phyloP scores from a whole-genome alignment of 2,888 invertebrate species.

The Chrysomela aeneicollis region DNA sequence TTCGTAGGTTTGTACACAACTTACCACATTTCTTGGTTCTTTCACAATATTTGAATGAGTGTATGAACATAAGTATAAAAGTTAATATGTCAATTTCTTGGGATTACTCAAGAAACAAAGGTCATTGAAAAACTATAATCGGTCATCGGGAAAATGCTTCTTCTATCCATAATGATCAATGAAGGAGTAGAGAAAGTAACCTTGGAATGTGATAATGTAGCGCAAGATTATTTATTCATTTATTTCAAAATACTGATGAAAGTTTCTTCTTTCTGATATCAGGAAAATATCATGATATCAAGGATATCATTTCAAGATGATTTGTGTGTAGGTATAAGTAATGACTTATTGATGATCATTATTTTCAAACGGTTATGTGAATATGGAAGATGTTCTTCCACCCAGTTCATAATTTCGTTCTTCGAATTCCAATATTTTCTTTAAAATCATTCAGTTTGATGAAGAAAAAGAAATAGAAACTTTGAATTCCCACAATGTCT shows the following conservation, averaged over 20 bases:
- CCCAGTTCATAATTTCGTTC: too few relatives aligned
- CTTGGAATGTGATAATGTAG: slow-evolving; percentile 9
- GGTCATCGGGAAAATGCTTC: neutral
- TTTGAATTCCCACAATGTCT: too few relatives aligned
- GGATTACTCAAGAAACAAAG: neutral
- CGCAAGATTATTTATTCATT: neutral
- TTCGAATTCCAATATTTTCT: too few relatives aligned
- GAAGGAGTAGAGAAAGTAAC: slow-evolving; percentile 22
- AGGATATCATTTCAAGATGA: too few relatives aligned
- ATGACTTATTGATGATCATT: too few relatives aligned
- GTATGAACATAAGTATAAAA: neutral
- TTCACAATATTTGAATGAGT: neutral
- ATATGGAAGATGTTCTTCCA: too few relatives aligned
- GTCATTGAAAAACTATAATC: neutral
- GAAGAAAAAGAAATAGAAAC: too few relatives aligned
- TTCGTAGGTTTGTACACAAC: neutral
- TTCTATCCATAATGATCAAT: neutral
- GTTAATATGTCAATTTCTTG: neutral
- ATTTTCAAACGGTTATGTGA: too few relatives aligned
- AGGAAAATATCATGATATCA: too few relatives aligned
- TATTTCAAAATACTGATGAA: neutral
- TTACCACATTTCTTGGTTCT: neutral
- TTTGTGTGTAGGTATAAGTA: too few relatives aligned
- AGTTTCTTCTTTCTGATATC: too few relatives aligned
- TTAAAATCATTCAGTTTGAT: too few relatives aligned